Base-by-base conservation (phyloP, 2,797 vertebrate species). In the Protosalanx chinensis region DNA sequence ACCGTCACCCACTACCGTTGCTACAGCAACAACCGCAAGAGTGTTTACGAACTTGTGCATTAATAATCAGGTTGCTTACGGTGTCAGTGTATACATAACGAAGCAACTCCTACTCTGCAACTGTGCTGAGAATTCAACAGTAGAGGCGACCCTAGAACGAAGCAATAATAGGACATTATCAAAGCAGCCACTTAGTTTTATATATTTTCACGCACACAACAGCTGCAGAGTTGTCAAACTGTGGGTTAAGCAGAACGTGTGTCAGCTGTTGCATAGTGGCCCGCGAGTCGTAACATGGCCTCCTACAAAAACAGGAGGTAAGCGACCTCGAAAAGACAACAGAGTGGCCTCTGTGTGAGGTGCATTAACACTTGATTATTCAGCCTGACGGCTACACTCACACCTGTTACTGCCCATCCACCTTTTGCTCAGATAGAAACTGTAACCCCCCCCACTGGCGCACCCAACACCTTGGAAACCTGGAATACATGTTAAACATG, bases 361-460 rank as follows among this genome's bases (percentile, higher is more conserved):
- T 2, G 37, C 37, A 6, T 6, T 6, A n/a, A 18, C n/a, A 10
- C 13, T 41, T 1, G 16, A 37, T 46, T 41, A 49, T 20, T 65
- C 6, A n/a, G 51, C 16, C 51, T n/a, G 18, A 70, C 72, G 23
- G 58, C 61, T 51, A 62, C 3, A 20, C 41, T 41, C 68, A 74
- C 81, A 82, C 65, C 75, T 82, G 79, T 68, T 83, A 46, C 29
- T 64, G 68, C 72, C 78, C 61, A 59, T 58, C 74, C 49, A 63
- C 53, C 66, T 58, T 20, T 59, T 46, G 33, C 76, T 72, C 57
- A 60, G 81, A 86, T 83, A 81, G 82, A 88, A 89, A 87, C 89
- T 87, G 84, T 63, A 73, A 64, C 71, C 68, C 33, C 76, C 49
- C 69, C 4, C 30, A 30, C 57, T 4, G 63, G n/a, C 59, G 10